Conservation (phyloP, 2,113 vertebrate genomes). For the Oceanites oceanicus region DNA sequence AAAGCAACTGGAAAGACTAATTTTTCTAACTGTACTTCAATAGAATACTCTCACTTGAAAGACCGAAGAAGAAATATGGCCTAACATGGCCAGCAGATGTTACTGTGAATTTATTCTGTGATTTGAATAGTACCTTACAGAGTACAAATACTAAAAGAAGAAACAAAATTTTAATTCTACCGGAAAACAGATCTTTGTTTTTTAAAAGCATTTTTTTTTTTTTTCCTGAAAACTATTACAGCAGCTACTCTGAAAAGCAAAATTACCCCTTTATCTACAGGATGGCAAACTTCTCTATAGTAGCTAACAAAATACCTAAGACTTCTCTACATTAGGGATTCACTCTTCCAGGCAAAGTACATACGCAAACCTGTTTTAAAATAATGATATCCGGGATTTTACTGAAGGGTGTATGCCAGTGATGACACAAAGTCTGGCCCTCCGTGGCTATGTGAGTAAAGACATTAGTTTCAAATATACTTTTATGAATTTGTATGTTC, state of each 20-base stretch:
- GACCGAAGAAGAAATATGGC: neutral
- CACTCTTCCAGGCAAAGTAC: neutral
- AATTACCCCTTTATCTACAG: neutral
- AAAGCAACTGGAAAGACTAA: conserved; percentile 18
- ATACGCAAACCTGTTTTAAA: neutral
- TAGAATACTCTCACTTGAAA: conserved; percentile 18
- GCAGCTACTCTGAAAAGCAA: neutral
- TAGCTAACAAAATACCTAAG: neutral
- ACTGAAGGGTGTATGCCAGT: neutral
- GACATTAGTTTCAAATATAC: neutral
- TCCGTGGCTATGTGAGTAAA: neutral
- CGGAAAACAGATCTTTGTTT: neutral
- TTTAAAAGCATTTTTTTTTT: neutral
- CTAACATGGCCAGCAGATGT: neutral
- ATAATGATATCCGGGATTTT: neutral
- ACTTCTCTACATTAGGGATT: neutral
- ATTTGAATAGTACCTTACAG: neutral
- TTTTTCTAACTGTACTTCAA: conserved; percentile 42
- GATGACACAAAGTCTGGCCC: neutral
- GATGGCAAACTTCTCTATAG: neutral
- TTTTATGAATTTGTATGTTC: neutral
- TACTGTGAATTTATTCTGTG: neutral
- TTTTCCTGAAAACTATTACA: neutral
- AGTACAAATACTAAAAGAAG: neutral
- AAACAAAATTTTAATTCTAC: neutral